Percentiles rank a stretch among this genome's conserved stretches.
Evolutionary conservation across 2,113 vertebrate species (phyloP).

Genomic region (Scatophagus argus): DNA sequence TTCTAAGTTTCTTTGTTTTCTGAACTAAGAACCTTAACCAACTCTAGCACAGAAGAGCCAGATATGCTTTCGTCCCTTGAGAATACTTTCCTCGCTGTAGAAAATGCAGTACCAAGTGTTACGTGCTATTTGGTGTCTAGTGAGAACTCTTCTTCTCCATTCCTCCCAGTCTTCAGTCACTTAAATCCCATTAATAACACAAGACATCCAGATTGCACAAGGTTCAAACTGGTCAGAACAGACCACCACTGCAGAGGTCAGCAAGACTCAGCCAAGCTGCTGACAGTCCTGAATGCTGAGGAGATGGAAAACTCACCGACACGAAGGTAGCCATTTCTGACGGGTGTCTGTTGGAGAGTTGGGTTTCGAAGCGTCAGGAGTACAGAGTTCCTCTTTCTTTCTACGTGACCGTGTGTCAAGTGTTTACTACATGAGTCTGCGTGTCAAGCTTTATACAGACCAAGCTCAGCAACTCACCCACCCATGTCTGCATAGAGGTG

Average conservation of each 20-base stretch:
- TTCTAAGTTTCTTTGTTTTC: background rate
- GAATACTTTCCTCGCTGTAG: background rate
- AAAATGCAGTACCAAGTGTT: background rate
- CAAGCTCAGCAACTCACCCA: slow-evolving; percentile 45
- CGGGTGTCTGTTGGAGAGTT: slow-evolving; percentile 54
- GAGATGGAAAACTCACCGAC: slow-evolving; percentile 79
- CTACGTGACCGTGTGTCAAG: slow-evolving; percentile 40
- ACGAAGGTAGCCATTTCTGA: slow-evolving; percentile 81
- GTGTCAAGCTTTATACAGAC: slow-evolving; percentile 71
- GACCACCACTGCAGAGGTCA: slow-evolving; percentile 34
- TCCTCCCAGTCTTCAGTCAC: background rate
- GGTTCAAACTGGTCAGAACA: slow-evolving; percentile 32
- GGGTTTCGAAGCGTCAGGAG: slow-evolving; percentile 37
- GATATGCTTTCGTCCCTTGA: background rate
- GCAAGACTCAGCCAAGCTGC: slow-evolving; percentile 29
- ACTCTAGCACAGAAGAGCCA: slow-evolving; percentile 10
- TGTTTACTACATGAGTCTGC: slow-evolving; percentile 67
- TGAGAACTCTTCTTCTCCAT: background rate
- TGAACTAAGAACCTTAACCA: slow-evolving; percentile 1
- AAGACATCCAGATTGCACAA: slow-evolving; percentile 20
- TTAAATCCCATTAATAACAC: slow-evolving; percentile 24
- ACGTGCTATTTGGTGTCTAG: background rate
- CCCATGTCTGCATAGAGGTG: slow-evolving; percentile 72
- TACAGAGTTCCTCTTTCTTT: slow-evolving; percentile 28
- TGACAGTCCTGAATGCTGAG: slow-evolving; percentile 59